These are phyloP conservation scores for Metacarcinus magister DNA, from an alignment of 2,888 invertebrate species.

Conservation along the genomic window DNA sequence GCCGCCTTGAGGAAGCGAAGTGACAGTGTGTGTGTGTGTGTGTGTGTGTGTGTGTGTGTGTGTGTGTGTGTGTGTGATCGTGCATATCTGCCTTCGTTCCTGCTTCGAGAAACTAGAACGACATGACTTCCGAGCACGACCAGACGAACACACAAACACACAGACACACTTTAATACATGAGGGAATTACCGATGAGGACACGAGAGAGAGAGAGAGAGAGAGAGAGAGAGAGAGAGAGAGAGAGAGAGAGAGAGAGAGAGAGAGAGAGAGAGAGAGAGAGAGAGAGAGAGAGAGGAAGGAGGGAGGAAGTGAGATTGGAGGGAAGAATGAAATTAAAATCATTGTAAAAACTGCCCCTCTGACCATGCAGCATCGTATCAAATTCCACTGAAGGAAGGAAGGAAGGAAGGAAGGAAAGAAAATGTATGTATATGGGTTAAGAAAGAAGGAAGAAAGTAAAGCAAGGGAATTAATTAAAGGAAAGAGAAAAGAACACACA, in stretches of 20 bases:
- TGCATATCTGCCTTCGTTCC: not conserved
- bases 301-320: not conserved
- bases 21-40: not conserved
- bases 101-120: not conserved
- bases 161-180: not conserved
- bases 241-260: not conserved
- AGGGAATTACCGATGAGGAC: not conserved
- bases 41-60: slow-evolving; percentile 43
- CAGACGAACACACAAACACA: not conserved
- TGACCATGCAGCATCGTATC: no score
- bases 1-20: not conserved
- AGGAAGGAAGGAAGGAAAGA: not conserved
- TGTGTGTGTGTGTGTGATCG: not conserved
- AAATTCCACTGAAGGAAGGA: no score
- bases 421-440: not conserved
- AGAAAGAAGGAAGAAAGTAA: not conserved
- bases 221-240: not conserved
- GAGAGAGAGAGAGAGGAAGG: not conserved
- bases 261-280: not conserved
- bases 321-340: not conserved
- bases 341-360: no score
- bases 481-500: not conserved
- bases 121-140: not conserved
- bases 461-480: not conserved
- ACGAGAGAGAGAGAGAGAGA: not conserved